Percentiles rank a stretch among this genome's conserved stretches.
Conservation (phyloP, 2,888 invertebrate species). For the Scelioninae gen. 2 region DNA sequence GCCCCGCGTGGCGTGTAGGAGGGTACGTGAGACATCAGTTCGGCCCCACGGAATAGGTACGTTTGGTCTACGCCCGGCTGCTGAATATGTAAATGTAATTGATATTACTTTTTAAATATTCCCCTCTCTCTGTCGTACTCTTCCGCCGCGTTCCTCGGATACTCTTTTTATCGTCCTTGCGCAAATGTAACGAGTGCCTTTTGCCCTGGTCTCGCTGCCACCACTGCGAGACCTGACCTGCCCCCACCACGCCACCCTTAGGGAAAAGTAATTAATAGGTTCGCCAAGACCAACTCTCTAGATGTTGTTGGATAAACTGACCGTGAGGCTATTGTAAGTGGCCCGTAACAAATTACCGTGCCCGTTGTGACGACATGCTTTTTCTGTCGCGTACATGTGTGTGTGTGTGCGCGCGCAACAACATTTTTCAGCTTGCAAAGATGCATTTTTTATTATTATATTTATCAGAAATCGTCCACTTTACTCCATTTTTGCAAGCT, state of each 20-base stretch:
- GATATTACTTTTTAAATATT: slow-evolving; percentile 75
- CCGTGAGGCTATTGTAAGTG: slow-evolving; percentile 65
- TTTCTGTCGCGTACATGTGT: slow-evolving; percentile 30
- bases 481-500: slow-evolving; percentile 7
- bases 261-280: slow-evolving; percentile 74
- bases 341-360: slow-evolving; percentile 69
- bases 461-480: too few species aligned
- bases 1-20: slow-evolving; percentile 42
- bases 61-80: slow-evolving; percentile 54
- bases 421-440: too few species aligned
- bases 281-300: slow-evolving; percentile 65
- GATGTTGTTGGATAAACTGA: slow-evolving; percentile 67
- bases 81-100: slow-evolving; percentile 71
- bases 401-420: too few species aligned
- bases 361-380: slow-evolving; percentile 61
- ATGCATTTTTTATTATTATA: too few species aligned
- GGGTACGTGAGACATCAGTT: slow-evolving; percentile 56
- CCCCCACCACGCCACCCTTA: background rate
- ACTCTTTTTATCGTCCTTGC: slow-evolving; percentile 59
- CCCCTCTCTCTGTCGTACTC: slow-evolving; percentile 62
- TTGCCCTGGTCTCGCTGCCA: slow-evolving; percentile 64
- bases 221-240: slow-evolving; percentile 29
- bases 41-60: slow-evolving; percentile 51
- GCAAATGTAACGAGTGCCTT: slow-evolving; percentile 70
- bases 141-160: slow-evolving; percentile 39